These are phyloP conservation scores for Melanostoma mellinum DNA, from an alignment of 2,888 invertebrate species.

Conservation along the genomic window DNA sequence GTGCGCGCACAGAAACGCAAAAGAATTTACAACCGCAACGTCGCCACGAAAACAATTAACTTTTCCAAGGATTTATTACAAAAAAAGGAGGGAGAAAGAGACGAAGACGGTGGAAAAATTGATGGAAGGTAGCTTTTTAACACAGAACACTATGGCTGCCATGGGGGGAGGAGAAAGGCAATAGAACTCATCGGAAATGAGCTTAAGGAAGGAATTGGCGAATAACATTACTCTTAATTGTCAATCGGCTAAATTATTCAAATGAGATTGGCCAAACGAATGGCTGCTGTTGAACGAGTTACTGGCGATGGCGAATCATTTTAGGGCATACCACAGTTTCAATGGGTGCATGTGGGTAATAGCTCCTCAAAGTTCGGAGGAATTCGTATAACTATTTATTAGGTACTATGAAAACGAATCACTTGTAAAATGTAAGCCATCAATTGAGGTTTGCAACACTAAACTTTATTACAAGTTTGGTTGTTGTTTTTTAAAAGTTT, in stretches of 20 bases:
- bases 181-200: slow-evolving; percentile 56
- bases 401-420: no score
- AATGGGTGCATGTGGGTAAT: no score
- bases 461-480: no score
- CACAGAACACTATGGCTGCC: neutral
- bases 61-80: slow-evolving; percentile 69
- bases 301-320: slow-evolving; percentile 1
- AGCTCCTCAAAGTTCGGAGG: no score
- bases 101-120: neutral
- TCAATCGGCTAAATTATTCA: slow-evolving; percentile 69
- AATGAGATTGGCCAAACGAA: slow-evolving; percentile 53
- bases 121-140: neutral
- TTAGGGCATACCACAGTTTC: neutral
- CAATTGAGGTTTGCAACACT: no score
- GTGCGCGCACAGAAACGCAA: slow-evolving; percentile 45
- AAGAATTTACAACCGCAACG: slow-evolving; percentile 72
- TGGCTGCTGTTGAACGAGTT: neutral
- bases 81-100: neutral
- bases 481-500: no score
- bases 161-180: neutral
- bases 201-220: slow-evolving; percentile 31
- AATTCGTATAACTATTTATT: no score
- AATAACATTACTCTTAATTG: slow-evolving; percentile 61
- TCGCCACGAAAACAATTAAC: slow-evolving; percentile 73
- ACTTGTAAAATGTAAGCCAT: no score